A percentile compares a stretch with the other conserved stretches of the same genome.
Evolutionary conservation across 64 coral and sea anemone genomes (phyloP).

Genomic region (Stichodactyla mertensii): DNA sequence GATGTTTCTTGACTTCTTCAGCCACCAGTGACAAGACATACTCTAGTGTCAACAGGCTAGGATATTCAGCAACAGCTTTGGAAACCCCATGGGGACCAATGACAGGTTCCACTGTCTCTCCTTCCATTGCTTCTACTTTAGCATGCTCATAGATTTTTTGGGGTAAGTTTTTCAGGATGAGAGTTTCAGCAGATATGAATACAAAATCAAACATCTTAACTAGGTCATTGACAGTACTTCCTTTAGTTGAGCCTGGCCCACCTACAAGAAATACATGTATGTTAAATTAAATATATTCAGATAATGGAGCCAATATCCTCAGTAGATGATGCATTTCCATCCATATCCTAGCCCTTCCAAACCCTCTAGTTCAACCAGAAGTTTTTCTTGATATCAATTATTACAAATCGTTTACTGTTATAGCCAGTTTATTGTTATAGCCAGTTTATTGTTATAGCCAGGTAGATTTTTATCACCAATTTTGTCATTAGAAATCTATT

Average conservation of each 20-base stretch:
- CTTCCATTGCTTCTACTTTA: neutral
- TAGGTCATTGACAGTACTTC: conserved; percentile 78
- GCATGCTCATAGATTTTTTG: conserved; percentile 13
- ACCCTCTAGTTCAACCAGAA: no score
- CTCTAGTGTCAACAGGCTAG: conserved; percentile 55
- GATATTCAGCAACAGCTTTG: conserved; percentile 40
- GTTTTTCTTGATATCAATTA: no score
- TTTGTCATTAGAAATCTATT: no score
- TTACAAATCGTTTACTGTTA: no score
- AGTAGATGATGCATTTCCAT: no score
- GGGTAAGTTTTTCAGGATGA: conserved; percentile 74
- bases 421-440: no score
- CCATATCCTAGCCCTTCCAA: no score
- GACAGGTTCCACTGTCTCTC: conserved; percentile 26
- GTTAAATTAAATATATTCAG: no score
- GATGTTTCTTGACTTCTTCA: conserved; percentile 58
- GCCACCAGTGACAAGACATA: conserved; percentile 66
- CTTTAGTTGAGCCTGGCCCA: conserved; percentile 91
- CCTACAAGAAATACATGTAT: conserved; percentile 28
- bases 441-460: no score
- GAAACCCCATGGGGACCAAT: conserved; percentile 55
- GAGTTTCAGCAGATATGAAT: conserved; percentile 87
- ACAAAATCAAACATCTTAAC: conserved; percentile 78
- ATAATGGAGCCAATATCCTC: no score
- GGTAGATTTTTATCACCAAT: no score